Conservation (phyloP, 2,113 vertebrate genomes). For the Serilophus lunatus region DNA sequence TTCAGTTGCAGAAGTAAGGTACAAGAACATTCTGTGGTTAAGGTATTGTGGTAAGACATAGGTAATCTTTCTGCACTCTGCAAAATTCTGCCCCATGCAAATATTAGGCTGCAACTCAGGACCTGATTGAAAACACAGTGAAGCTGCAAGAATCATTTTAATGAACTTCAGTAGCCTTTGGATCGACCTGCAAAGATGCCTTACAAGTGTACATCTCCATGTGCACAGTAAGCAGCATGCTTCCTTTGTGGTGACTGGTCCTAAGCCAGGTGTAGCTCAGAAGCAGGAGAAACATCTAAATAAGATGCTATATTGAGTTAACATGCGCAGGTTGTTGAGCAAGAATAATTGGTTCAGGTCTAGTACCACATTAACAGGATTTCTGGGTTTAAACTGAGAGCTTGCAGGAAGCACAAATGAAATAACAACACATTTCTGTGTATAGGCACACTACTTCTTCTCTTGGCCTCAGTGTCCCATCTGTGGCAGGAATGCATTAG, state of each 20-base stretch:
- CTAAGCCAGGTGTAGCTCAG: not conserved
- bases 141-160: not conserved
- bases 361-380: not conserved
- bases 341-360: not conserved
- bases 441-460: not conserved
- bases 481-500: not conserved
- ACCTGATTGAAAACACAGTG: not conserved
- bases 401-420: not conserved
- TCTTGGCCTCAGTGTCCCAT: not conserved
- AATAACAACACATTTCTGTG: not conserved
- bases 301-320: not conserved
- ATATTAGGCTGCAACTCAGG: not conserved
- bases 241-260: not conserved
- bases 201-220: not conserved
- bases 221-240: not conserved
- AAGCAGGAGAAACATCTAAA: not conserved
- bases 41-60: not conserved
- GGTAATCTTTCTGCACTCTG: not conserved
- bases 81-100: not conserved
- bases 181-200: not conserved
- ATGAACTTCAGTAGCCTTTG: not conserved
- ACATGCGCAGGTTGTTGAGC: not conserved
- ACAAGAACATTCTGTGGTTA: not conserved
- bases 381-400: not conserved
- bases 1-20: not conserved